Percentiles rank a stretch among this genome's conserved stretches.
Evolutionary conservation across 1,140 invertebrate species (phyloP).

Genomic region (Eubasilissa regina): DNA sequence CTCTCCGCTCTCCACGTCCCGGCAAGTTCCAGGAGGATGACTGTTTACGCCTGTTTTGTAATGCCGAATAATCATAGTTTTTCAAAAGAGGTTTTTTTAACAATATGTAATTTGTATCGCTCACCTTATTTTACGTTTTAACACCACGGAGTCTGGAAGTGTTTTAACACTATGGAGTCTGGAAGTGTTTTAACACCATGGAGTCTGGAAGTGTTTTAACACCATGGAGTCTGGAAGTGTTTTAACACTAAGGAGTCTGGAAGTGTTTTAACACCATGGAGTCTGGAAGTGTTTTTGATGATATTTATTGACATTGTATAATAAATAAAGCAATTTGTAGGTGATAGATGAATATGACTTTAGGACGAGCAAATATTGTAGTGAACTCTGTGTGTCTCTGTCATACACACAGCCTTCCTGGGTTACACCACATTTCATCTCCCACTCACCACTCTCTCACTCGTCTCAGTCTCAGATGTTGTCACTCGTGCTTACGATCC

Average conservation of each 20-base stretch:
- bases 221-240: constrained; percentile 56
- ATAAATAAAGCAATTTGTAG: constrained; percentile 61
- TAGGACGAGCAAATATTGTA: constrained; percentile 50
- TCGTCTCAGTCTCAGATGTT: constrained; percentile 12
- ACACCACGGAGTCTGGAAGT: constrained; percentile 55
- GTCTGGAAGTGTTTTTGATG: constrained; percentile 58
- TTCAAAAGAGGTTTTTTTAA: constrained; percentile 45
- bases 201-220: constrained; percentile 58
- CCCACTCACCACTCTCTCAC: constrained; percentile 24
- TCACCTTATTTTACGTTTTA: constrained; percentile 57
- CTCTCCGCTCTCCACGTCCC: neutral
- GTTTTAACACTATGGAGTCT: constrained; percentile 54
- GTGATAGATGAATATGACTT: constrained; percentile 56
- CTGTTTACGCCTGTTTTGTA: constrained; percentile 42
- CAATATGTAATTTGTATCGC: constrained; percentile 56
- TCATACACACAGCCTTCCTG: constrained; percentile 6
- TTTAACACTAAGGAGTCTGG: constrained; percentile 53
- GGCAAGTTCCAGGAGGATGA: neutral
- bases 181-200: constrained; percentile 57
- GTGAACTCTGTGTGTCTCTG: constrained; percentile 44
- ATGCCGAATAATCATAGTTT: constrained; percentile 44
- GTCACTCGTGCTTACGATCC: neutral
- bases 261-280: constrained; percentile 55
- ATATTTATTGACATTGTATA: constrained; percentile 61
- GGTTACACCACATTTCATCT: neutral